phyloP scores from a whole-genome alignment of 2,888 invertebrate species.

The Theretra japonica region DNA sequence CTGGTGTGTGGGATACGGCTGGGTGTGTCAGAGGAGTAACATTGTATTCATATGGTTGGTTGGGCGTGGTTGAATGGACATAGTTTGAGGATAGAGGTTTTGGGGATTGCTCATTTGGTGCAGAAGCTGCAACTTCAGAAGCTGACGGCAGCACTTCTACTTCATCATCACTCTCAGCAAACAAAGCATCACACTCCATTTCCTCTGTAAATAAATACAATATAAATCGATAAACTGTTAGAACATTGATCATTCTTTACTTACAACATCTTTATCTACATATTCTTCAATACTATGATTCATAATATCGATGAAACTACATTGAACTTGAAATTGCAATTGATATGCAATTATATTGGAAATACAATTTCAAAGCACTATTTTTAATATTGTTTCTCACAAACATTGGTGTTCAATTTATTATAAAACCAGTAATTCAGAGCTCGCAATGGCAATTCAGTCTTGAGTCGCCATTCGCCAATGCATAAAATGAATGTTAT shows the following conservation, averaged over 20 bases:
- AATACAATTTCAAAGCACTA: not conserved
- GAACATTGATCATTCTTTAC: too few species aligned
- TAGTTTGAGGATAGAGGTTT: conserved; percentile 70
- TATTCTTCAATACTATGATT: not conserved
- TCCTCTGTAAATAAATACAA: conserved; percentile 75
- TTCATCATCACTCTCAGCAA: conserved; percentile 87
- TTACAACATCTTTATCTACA: too few species aligned
- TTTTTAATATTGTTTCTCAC: not conserved
- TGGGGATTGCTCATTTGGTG: conserved; percentile 50
- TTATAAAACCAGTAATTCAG: not conserved
- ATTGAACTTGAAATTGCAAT: not conserved
- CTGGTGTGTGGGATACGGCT: conserved; percentile 70
- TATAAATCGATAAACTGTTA: not conserved
- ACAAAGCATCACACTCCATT: conserved; percentile 87
- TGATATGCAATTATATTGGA: not conserved
- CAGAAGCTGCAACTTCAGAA: conserved; percentile 51
- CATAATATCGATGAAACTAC: not conserved
- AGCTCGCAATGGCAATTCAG: not conserved
- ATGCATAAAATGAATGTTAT: not conserved
- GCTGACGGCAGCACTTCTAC: conserved; percentile 74
- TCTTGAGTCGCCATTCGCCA: not conserved
- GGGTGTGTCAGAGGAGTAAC: conserved; percentile 63
- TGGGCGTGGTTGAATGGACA: conserved; percentile 69
- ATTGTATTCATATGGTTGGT: conserved; percentile 65
- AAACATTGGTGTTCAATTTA: not conserved